Conservation (phyloP, 2,797 vertebrate genomes). For the Muraenolepis orangiensis region DNA sequence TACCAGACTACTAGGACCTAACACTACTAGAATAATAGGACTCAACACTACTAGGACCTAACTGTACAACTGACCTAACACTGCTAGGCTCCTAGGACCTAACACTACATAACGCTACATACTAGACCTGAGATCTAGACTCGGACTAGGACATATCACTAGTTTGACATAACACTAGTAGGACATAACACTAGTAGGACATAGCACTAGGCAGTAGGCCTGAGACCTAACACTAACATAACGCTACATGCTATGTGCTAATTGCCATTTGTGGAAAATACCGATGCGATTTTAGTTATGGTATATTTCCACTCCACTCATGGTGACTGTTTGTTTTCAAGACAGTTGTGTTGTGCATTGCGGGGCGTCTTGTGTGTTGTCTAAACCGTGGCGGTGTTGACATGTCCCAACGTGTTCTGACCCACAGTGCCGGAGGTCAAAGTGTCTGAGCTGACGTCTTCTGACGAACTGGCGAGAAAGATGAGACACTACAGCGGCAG, state of each 20-base stretch:
- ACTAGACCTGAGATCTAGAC: no score
- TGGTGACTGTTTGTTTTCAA: not conserved
- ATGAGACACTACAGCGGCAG: conserved; percentile 82
- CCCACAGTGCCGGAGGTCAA: conserved; percentile 81
- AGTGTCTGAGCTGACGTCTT: conserved; percentile 88
- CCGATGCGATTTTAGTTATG: no score
- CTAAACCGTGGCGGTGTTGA: not conserved
- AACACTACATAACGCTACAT: not conserved
- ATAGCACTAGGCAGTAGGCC: not conserved
- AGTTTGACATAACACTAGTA: no score
- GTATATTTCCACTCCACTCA: not conserved
- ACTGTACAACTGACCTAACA: no score
- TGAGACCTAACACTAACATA: not conserved
- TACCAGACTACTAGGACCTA: not conserved
- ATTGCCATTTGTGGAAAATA: not conserved
- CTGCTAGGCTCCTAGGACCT: not conserved
- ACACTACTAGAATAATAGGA: not conserved
- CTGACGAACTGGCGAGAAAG: conserved; percentile 87
- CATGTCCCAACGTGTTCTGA: not conserved
- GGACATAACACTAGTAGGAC: no score
- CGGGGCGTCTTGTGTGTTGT: not conserved
- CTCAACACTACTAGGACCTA: no score
- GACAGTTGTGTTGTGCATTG: not conserved
- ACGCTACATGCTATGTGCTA: not conserved
- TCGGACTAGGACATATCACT: no score